Evolutionary conservation across 2,888 invertebrate genomes (phyloP).

Genomic region (Andrena praecox): DNA sequence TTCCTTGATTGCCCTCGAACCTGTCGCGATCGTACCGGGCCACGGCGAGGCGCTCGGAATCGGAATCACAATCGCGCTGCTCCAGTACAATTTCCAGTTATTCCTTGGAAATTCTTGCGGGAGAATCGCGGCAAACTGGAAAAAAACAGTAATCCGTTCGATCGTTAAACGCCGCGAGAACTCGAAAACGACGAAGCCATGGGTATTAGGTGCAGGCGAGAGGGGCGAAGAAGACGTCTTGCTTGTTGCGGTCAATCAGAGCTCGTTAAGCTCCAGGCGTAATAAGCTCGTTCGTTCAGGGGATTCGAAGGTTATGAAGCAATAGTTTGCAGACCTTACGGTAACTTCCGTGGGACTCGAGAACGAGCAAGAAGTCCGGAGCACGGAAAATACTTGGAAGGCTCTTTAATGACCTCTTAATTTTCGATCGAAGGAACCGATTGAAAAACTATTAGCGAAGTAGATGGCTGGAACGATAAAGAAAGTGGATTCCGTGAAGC

Average conservation of each 20-base stretch:
- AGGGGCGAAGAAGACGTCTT: constrained; percentile 16
- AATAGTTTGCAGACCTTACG: constrained; percentile 32
- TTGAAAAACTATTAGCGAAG: constrained; percentile 64
- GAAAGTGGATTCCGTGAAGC: constrained; percentile 50
- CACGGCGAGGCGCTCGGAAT: neutral
- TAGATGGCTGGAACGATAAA: constrained; percentile 41
- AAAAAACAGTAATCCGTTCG: neutral
- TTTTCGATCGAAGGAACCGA: constrained; percentile 59
- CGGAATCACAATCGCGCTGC: no score
- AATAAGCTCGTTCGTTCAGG: constrained; percentile 50
- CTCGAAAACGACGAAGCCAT: neutral
- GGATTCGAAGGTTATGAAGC: constrained; percentile 49
- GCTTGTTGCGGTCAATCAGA: constrained; percentile 48
- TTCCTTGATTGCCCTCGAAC: neutral
- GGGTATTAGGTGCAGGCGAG: constrained; percentile 12
- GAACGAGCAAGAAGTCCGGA: constrained; percentile 22
- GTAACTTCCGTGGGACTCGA: constrained; percentile 19
- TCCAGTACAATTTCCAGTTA: neutral
- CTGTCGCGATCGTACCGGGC: neutral
- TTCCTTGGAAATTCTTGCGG: no score
- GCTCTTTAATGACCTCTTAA: constrained; percentile 65
- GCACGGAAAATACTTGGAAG: constrained; percentile 62
- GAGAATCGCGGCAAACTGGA: neutral
- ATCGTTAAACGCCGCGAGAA: neutral
- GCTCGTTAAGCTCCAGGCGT: constrained; percentile 59